Conservation (phyloP, 2,113 vertebrate genomes). For the Gallinago undulata region DNA sequence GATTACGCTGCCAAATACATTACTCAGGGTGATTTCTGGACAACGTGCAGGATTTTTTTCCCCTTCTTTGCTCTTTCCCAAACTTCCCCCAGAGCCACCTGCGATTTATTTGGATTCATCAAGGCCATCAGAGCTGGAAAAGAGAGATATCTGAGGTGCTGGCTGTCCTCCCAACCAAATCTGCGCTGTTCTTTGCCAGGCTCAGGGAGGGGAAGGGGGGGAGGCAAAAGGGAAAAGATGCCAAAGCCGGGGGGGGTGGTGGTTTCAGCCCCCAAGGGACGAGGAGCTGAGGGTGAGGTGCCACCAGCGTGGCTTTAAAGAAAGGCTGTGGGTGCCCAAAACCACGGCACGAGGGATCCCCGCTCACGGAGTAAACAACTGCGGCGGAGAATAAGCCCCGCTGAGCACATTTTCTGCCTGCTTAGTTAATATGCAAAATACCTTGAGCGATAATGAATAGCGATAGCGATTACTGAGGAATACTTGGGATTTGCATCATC, state of each 20-base stretch:
- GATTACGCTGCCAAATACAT: neutral
- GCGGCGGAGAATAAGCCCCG: neutral
- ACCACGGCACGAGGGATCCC: neutral
- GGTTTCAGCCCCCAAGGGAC: neutral
- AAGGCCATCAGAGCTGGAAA: neutral
- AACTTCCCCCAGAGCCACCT: neutral
- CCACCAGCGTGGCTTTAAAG: neutral
- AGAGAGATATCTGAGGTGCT: neutral
- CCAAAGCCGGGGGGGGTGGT: too few species aligned
- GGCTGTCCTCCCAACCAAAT: neutral
- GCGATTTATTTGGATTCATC: neutral
- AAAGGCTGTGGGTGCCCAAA: neutral
- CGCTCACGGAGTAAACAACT: accelerated
- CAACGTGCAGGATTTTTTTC: neutral
- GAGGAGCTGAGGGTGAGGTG: neutral
- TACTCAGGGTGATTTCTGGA: neutral
- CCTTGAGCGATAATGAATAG: neutral
- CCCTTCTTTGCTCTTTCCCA: neutral
- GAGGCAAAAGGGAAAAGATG: neutral
- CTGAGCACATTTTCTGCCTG: neutral
- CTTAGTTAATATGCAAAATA: slow-evolving; percentile 19
- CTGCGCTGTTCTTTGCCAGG: neutral
- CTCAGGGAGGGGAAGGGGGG: neutral
- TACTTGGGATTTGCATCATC: neutral
- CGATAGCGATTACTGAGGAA: neutral